These are phyloP conservation scores for Leucophenga maculata DNA, from an alignment of 2,888 invertebrate species.

Conservation along the genomic window DNA sequence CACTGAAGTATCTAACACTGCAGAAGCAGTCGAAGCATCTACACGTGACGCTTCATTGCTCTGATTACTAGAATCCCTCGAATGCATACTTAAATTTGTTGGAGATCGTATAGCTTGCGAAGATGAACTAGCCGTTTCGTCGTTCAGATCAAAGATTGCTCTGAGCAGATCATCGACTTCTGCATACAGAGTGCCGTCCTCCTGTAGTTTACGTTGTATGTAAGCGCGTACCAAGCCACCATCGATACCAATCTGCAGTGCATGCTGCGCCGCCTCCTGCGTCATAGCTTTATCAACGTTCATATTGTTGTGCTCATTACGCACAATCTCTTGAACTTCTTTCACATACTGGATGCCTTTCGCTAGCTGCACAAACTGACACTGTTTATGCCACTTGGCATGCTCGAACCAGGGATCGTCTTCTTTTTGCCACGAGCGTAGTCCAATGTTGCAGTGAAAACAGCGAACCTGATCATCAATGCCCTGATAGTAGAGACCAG, in stretches of 20 bases:
- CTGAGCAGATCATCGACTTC: slow-evolving; percentile 81
- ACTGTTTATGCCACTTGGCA: slow-evolving; percentile 92
- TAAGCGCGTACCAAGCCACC: slow-evolving; percentile 76
- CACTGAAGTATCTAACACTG: not conserved
- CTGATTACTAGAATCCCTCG: too few relatives aligned
- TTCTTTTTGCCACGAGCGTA: slow-evolving; percentile 90
- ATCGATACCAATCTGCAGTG: slow-evolving; percentile 77
- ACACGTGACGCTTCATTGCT: not conserved
- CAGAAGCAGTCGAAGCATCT: not conserved
- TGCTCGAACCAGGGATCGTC: slow-evolving; percentile 97
- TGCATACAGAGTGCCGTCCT: slow-evolving; percentile 77
- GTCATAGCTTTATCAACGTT: slow-evolving; percentile 72
- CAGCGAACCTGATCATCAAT: slow-evolving; percentile 84
- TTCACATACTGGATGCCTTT: slow-evolving; percentile 87
- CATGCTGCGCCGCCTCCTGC: slow-evolving; percentile 73
- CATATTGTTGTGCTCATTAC: slow-evolving; percentile 37
- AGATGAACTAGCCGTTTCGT: slow-evolving; percentile 69
- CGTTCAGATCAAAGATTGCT: slow-evolving; percentile 77
- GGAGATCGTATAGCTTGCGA: not conserved
- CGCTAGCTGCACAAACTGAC: slow-evolving; percentile 85
- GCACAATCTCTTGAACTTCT: slow-evolving; percentile 62
- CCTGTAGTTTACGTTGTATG: slow-evolving; percentile 75
- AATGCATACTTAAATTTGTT: too few relatives aligned
- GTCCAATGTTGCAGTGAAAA: slow-evolving; percentile 94
- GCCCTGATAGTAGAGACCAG: slow-evolving; percentile 91